Evolutionary conservation across 2,888 invertebrate species (phyloP), one percentile per base, ranked within the genome.

Genomic region (Dicranocentrus wangi): DNA sequence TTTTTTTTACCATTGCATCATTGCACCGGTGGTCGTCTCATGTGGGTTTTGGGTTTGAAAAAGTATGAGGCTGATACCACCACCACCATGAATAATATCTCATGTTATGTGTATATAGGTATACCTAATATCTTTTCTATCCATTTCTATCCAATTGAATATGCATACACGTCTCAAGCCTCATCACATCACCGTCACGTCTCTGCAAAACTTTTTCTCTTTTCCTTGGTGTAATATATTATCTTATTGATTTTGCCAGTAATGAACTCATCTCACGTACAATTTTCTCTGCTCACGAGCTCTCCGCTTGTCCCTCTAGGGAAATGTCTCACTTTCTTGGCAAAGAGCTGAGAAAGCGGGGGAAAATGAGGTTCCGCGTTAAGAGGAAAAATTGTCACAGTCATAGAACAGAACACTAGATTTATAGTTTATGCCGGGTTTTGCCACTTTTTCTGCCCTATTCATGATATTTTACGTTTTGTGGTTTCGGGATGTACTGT

Each of bases 191-290:
- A 1, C 8, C 51, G 19, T 51, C 51, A 51, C 32, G 19, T 51
- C 17, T 3, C 8, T 8, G 51, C 8, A 3, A 51, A 51, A 51
- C 19, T 51, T 19, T 51, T 17, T 19, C 19, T 32, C 17, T 1
- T 19, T 19, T 51, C 17, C 17, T 43, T 43, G 2, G 17, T 2
- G 8, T 51, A 51, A 51, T 43, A 43, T n/a, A 43, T 43, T n/a
- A 17, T 32, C 32, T 17, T 32, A 61, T 32, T 61, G 61, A 61
- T 61, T 39, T 28, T 32, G 61, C 8, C 23, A 13, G 43, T 70
- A 58, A 71, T 71, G 60, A 71, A 71, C 60, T 60, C 71, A 43
- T 60, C 58, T 71, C 71, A 71, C 71, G 71, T 71, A 25, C 68
- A 21, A 21, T 58, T 58, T 58, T 25, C 23, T 17, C 19, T 10